Base-by-base conservation (phyloP, 2,113 vertebrate genomes). In the Pionites leucogaster region DNA sequence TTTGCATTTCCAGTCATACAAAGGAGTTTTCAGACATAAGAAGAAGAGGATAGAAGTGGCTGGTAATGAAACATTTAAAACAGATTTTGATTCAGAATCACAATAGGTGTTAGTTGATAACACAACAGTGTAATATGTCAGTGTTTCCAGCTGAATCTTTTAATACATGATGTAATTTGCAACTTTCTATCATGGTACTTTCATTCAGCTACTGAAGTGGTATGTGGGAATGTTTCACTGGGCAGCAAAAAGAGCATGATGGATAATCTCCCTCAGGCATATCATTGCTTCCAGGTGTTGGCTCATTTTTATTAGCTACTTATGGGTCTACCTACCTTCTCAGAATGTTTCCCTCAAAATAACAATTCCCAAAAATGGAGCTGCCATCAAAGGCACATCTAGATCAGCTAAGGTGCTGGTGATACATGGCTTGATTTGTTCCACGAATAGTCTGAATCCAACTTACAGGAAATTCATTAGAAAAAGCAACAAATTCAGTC, bases 261-360 rank as follows among this genome's bases (percentile, higher is more conserved):
- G 94, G 90, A 96, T 97, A 96, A 95, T 95, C 91, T 91, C 74
- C 46, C 64, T 75, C 67, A 78, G 86, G 87, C 88, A 93, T 49
- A 65, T 97, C 85, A 97, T 97, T 97, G 72, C 81, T 97, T 98
- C 96, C 97, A 97, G 96, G 97, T 97, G 94, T 92, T 93, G 78
- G 85, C 81, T 97, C 94, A 78, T 91, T 97, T 96, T 97, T 92
- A 35, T 63, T 69, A 92, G 92, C 95, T 96, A 94, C 78, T 95
- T 35, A 3, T 74, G 89, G 82, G 60, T 55, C 95, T 74, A 9
- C 55, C 80, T 96, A 82, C 69, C 64, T 95, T 92, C 91, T 93
- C 89, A 96, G 94, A 97, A 93, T 71, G 57, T 96, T 92, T 96
- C 94, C 80, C 82, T 96, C 88, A 91, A 82, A 96, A 92, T 63